Percentiles rank a stretch among this genome's conserved stretches.
Evolutionary conservation across 2,113 vertebrate species (phyloP).

Genomic region (Saccopteryx leptura): DNA sequence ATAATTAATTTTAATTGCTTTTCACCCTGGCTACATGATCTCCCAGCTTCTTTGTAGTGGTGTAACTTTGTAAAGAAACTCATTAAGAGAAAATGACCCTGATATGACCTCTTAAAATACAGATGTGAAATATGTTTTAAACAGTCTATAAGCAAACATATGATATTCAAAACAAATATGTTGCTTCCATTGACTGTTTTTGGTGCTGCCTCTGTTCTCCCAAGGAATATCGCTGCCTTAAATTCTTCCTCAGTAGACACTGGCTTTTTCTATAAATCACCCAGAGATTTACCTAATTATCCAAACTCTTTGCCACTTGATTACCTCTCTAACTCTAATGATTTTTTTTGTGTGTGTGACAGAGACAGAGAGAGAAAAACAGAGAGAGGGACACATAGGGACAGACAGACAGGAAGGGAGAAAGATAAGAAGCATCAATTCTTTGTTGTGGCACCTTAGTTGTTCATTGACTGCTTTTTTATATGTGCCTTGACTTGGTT

Average conservation of each 20-base stretch:
- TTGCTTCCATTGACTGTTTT: background rate
- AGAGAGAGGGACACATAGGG: too few species aligned
- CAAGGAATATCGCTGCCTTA: background rate
- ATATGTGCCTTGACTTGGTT: too few species aligned
- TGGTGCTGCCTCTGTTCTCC: background rate
- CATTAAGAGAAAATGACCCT: background rate
- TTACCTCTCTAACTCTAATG: background rate
- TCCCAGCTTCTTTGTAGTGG: background rate
- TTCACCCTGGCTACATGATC: constrained; percentile 33
- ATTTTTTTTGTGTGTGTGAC: too few species aligned
- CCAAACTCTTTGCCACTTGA: background rate
- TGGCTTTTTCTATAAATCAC: background rate
- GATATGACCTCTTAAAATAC: constrained; percentile 2
- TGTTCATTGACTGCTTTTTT: too few species aligned
- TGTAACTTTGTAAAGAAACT: constrained; percentile 44
- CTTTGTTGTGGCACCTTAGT: too few species aligned
- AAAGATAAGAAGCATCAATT: too few species aligned
- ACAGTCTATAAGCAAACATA: background rate
- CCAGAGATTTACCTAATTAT: background rate
- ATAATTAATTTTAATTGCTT: constrained; percentile 70
- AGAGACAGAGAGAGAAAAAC: too few species aligned
- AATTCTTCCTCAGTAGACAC: background rate
- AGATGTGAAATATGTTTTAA: constrained; percentile 26
- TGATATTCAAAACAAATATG: background rate
- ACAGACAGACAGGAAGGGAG: too few species aligned